phyloP scores from a whole-genome alignment of 1,140 invertebrate species.

The Aphaenogaster ashmeadi region DNA sequence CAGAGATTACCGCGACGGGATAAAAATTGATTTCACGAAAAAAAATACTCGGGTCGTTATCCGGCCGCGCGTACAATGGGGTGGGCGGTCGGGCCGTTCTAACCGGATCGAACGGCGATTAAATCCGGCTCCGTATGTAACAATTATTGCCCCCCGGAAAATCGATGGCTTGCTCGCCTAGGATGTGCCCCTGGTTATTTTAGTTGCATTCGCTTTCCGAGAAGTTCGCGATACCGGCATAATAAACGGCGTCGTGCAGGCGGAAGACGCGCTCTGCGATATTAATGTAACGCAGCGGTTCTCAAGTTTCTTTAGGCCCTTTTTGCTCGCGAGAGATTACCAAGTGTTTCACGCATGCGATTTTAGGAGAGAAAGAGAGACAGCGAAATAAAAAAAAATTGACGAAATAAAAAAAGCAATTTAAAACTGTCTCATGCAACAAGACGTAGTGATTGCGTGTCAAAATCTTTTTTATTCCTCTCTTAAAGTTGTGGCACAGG shows the following conservation, averaged over 20 bases:
- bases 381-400: neutral
- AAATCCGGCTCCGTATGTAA: neutral
- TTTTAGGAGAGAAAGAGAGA: neutral
- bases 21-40: neutral
- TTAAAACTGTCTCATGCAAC: neutral
- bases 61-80: neutral
- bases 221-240: neutral
- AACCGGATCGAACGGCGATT: slow-evolving; percentile 26
- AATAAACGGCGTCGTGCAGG: neutral
- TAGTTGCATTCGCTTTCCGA: slow-evolving; percentile 14
- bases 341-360: neutral
- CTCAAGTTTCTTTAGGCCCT: neutral
- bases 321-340: neutral
- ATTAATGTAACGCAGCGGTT: neutral
- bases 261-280: neutral
- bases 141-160: neutral
- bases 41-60: slow-evolving; percentile 17
- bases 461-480: neutral
- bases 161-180: neutral
- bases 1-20: neutral
- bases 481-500: neutral
- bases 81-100: neutral
- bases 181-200: neutral
- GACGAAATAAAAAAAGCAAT: neutral
- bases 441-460: neutral